Evolutionary conservation across 2,797 vertebrate species (phyloP), one percentile per base, ranked within the genome.

Genomic region (Spinibarbus caldwelli): DNA sequence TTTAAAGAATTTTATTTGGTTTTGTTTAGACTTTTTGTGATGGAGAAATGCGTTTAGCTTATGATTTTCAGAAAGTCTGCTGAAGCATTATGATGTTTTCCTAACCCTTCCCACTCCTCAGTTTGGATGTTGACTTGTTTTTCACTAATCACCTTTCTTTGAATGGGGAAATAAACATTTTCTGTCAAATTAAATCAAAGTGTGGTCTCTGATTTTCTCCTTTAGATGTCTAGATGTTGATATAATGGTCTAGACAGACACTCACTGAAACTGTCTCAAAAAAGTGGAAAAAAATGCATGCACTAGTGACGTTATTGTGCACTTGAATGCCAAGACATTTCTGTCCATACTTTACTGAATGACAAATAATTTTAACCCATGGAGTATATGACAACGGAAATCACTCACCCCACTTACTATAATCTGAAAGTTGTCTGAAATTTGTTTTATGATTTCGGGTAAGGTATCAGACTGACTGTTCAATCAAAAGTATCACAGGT

Each of bases 1-100:
- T 95, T 64, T 95, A 95, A 96, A 95, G 93, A 95, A 91, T 88
- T 92, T 92, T 92, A 85, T 93, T 95, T 93, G 93, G 91, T 70
- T 95, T 94, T 94, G 92, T 92, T 93, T 93, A 93, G 92, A 94
- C 92, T 90, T 64, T 17, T 89, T 76, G 64, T 41, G 90, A 83
- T 64, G 87, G 87, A 85, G 90, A 90, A 90, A 90, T 92, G 91
- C 88, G 92, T 87, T 88, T 92, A 80, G 81, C 83, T 80, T 87
- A 88, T 90, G 88, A 85, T 87, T 90, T 87, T 23, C 93, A 90
- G 81, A 86, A 84, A 87, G 85, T 85, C 87, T 91, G 92, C 91
- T 92, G 89, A 88, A 92, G 87, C 92, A 91, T 90, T 86, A n/a
- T n/a, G 87, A 91, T 90, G 80, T 87, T 93, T 91, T 89, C 90